These are phyloP conservation scores for Julus scandinavius DNA, from an alignment of 2,888 invertebrate species.

Conservation along the genomic window DNA sequence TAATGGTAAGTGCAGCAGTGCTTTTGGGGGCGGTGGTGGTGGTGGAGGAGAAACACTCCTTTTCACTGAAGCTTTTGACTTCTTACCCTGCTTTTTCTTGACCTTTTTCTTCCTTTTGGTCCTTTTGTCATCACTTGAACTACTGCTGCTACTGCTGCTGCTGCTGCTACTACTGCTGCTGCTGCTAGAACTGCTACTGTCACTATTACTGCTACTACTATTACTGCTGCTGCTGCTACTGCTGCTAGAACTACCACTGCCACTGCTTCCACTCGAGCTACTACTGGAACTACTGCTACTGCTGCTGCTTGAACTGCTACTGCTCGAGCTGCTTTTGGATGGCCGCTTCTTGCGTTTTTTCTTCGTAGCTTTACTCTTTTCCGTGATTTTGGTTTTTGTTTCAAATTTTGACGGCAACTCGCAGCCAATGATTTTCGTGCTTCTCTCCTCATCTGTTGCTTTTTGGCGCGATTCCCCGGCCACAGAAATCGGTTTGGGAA, in stretches of 20 bases:
- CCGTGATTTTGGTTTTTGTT: neutral
- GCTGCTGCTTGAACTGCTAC: slow-evolving; percentile 52
- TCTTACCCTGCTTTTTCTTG: slow-evolving; percentile 49
- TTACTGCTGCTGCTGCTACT: slow-evolving; percentile 45
- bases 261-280: slow-evolving; percentile 21
- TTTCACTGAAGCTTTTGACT: neutral
- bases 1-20: slow-evolving; percentile 6
- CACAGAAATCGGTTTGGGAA: neutral
- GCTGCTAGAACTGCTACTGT: slow-evolving; percentile 36
- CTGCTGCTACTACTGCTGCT: slow-evolving; percentile 47
- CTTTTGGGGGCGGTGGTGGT: slow-evolving; percentile 41
- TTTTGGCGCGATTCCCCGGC: neutral
- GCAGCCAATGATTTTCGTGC: neutral
- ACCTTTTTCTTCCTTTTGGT: slow-evolving; percentile 13
- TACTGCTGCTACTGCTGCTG: slow-evolving; percentile 48
- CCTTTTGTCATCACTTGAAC: slow-evolving; percentile 35
- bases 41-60: slow-evolving; percentile 24
- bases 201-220: slow-evolving; percentile 47
- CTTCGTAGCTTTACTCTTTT: neutral
- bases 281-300: slow-evolving; percentile 51
- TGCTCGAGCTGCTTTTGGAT: slow-evolving; percentile 48
- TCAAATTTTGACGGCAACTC: neutral
- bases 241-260: slow-evolving; percentile 11
- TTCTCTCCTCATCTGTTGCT: neutral
- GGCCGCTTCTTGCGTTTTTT: neutral